phyloP scores from a whole-genome alignment of 92 coral and sea anemone species.

The Nematostella vectensis region DNA sequence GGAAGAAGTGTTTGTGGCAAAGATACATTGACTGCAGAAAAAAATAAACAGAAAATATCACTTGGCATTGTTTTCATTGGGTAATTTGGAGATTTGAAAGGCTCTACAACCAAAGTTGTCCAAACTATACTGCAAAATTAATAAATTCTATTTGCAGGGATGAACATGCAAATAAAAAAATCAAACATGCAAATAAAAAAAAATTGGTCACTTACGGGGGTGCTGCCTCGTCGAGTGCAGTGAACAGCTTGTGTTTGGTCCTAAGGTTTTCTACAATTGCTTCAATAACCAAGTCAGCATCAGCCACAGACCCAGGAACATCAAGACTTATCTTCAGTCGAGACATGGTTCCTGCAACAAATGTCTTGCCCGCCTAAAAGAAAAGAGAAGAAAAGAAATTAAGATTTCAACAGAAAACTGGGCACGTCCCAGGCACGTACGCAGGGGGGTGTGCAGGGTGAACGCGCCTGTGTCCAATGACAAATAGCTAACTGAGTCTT shows the following conservation, averaged over 20 bases:
- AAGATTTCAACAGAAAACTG: background rate
- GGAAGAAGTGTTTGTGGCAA: constrained; percentile 94
- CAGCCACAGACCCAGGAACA: constrained; percentile 39
- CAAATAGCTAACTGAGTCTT: background rate
- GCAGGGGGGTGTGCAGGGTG: too few species aligned
- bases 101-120: too few species aligned
- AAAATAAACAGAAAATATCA: background rate
- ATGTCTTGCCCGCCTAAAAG: constrained; percentile 62
- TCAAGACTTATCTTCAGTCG: constrained; percentile 64
- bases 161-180: too few species aligned
- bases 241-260: constrained; percentile 79
- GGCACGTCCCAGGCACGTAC: background rate
- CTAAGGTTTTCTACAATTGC: constrained; percentile 88
- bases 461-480: background rate
- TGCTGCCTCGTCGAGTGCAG: constrained; percentile 73
- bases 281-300: constrained; percentile 82
- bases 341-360: constrained; percentile 47
- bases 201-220: constrained; percentile 50
- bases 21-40: constrained; percentile 65
- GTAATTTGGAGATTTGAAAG: background rate
- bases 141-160: too few species aligned
- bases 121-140: too few species aligned
- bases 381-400: background rate
- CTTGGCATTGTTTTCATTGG: background rate
- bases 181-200: too few species aligned